Evolutionary conservation across 2,888 invertebrate species (phyloP).

Genomic region (Scaptomyza caliginosa): DNA sequence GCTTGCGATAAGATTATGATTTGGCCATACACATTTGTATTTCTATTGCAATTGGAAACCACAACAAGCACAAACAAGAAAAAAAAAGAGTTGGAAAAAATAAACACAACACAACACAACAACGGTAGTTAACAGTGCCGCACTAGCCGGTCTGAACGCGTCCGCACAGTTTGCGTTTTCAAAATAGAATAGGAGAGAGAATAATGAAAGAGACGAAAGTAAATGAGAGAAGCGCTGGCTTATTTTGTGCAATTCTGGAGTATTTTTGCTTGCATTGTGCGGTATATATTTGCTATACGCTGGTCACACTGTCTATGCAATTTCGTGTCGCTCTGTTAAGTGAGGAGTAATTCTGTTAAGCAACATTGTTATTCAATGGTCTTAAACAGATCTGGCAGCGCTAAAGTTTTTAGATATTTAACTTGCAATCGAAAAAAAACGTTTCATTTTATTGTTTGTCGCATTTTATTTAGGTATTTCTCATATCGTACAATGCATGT

Average conservation of each 20-base stretch:
- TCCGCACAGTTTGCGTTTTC: constrained; percentile 10
- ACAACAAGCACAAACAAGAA: constrained; percentile 9
- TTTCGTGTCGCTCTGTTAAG: constrained; percentile 19
- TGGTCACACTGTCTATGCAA: constrained; percentile 20
- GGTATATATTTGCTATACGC: not conserved
- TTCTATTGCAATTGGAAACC: constrained; percentile 24
- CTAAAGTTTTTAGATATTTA: no score
- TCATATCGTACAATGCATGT: constrained; percentile 57
- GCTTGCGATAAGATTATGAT: constrained; percentile 70
- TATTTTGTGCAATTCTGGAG: not conserved
- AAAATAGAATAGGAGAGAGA: constrained; percentile 16
- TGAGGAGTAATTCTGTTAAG: constrained; percentile 20
- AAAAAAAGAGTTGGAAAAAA: constrained; percentile 6
- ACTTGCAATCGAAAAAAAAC: no score
- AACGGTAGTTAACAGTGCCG: constrained; percentile 5
- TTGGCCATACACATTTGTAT: constrained; percentile 34
- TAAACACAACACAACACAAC: constrained; percentile 16
- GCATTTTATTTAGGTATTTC: constrained; percentile 47
- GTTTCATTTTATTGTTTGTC: constrained; percentile 21
- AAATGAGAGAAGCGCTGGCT: not conserved
- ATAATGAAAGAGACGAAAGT: constrained; percentile 8
- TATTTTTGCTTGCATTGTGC: constrained; percentile 16
- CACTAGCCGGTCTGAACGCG: constrained; percentile 18
- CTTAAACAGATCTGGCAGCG: constrained; percentile 35
- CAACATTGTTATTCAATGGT: not conserved